Base-by-base conservation (phyloP, 2,797 vertebrate genomes). In the Fistularia tabacaria region DNA sequence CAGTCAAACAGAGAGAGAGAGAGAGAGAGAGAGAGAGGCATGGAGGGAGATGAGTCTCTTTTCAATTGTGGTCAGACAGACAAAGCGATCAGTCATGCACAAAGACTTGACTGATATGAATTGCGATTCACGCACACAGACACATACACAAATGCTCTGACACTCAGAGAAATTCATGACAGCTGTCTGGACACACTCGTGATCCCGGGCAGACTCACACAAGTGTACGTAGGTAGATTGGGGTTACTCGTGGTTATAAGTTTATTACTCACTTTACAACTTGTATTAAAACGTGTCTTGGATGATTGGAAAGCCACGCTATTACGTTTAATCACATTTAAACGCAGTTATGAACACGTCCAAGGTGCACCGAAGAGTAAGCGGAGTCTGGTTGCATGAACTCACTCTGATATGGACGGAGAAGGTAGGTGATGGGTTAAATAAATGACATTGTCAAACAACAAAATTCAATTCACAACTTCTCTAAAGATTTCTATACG, bases 11-110 rank as follows among this genome's bases (percentile, higher is more conserved):
- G 46, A 54, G 8, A 36, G 45, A 10, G 46, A 43, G 49, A 53
- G 50, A 46, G 44, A 42, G 14, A 37, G 50, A 55, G 65, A 41
- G 64, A 58, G 61, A 38, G 53, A 51, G 61, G 72, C 49, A 49
- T 45, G 55, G 60, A 69, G 74, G 73, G 74, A 82, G 78, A 82
- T 69, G 79, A 75, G 81, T 86, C 74, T 60, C 62, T 80, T 86
- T 83, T 84, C 80, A 85, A 69, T 75, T 85, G 84, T 84, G 86
- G 83, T 86, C 81, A 81, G 75, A 75, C 78, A 72, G 74, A 87
- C 77, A 86, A 83, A 85, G 87, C 82, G 77, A 86, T 85, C 81
- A 85, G 77, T 87, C 82, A 79, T 74, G 79, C 83, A 85, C 79
- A 85, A 85, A 85, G 79, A 79, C 71, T 79, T 52, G 51, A 82